A percentile compares a stretch with the other conserved stretches of the same genome.
phyloP scores from a whole-genome alignment of 2,888 invertebrate genomes.

The Antheraea assamensis region DNA sequence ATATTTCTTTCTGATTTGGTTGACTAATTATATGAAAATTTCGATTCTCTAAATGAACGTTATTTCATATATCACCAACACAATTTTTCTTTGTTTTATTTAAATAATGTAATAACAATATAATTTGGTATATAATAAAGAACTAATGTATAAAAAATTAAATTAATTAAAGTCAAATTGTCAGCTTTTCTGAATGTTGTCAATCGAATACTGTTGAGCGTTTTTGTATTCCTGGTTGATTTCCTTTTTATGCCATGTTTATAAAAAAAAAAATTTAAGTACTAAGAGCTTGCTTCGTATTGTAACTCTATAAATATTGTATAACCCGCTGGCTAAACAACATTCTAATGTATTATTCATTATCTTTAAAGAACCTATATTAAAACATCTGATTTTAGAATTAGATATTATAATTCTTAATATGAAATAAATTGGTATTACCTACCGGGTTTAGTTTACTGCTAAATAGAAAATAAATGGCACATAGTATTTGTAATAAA shows the following conservation, averaged over 20 bases:
- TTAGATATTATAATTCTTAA: no score
- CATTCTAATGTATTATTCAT: not conserved
- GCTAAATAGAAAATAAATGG: no score
- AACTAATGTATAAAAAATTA: not conserved
- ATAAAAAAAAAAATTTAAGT: not conserved
- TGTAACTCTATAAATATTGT: not conserved
- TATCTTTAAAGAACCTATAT: no score
- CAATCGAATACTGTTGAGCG: not conserved
- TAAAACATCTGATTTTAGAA: not conserved
- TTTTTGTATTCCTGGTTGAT: not conserved
- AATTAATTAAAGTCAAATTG: not conserved
- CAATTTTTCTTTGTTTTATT: not conserved
- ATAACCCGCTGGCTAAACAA: not conserved
- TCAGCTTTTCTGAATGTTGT: not conserved
- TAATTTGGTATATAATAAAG: not conserved
- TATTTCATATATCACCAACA: no score
- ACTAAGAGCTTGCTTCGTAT: not conserved
- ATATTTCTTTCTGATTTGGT: not conserved
- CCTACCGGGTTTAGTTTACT: no score
- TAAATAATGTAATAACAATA: not conserved
- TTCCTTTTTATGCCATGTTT: not conserved
- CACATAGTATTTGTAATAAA: no score
- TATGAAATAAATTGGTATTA: no score
- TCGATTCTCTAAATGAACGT: no score
- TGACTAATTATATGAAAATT: no score